Evolutionary conservation across 2,888 invertebrate species (phyloP), one percentile per base, ranked within the genome.

Genomic region (Xanthostigma xanthostigma): DNA sequence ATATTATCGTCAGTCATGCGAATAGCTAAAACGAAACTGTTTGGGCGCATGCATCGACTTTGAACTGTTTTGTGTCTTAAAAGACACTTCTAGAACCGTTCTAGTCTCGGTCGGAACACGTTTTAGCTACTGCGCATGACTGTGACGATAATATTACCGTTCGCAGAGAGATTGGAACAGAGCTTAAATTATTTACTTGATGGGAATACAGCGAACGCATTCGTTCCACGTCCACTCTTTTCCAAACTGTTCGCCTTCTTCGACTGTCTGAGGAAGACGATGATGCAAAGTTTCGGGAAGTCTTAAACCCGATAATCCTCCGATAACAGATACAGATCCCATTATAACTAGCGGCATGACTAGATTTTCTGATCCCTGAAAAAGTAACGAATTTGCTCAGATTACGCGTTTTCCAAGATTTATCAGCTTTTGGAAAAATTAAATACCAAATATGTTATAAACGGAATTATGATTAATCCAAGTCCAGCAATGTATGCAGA

Each of bases 401-500:
- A 12, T 27, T n/a, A 10, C 36, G 13, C 36, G 27, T 27, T 27
- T 27, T 27, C 6, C 9, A 41, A 6, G 35, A 39, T 27, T 14
- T 5, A 3, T 12, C 3, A 27, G 33, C 4, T 36, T 11, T 38
- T 14, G 39, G 14, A 39, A 39, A n/a, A 41, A 44, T 9, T 12
- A 58, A 77, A 74, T 73, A 90, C 90, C 76, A 93, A 73, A 66
- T 91, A 91, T 47, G 88, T 91, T 52, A 92, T 81, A 66, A 91
- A 91, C 10, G 93, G 93, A 62, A 92, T 92, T 48, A 90, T 79
- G 53, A 90, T 85, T 42, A 92, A 72, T 38, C 92, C 93, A 53
- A 90, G 70, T 46, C 92, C 92, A 46, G 88, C 91, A 55, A 92
- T 84, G 63, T 93, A 92, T 12, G 91, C 89, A 2, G 91, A 91